Conservation (phyloP, 2,113 vertebrate species). For the Rhodinocichla rosea region DNA sequence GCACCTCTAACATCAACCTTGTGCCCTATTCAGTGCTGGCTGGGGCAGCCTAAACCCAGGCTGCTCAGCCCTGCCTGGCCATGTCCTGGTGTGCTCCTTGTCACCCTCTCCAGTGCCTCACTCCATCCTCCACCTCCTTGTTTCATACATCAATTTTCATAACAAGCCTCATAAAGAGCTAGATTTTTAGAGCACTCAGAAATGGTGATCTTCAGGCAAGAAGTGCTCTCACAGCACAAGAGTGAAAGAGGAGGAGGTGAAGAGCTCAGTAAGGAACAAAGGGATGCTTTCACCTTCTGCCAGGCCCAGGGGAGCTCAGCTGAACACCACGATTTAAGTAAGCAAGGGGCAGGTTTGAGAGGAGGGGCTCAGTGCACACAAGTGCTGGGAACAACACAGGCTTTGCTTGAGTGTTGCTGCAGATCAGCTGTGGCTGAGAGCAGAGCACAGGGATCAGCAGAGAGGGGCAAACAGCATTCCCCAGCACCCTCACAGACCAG, state of each 20-base stretch:
- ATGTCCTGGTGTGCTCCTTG: background rate
- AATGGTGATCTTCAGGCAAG: slow-evolving; percentile 48
- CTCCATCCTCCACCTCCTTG: background rate
- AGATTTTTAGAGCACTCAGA: slow-evolving; percentile 20
- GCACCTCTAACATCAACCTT: background rate
- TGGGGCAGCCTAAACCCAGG: background rate
- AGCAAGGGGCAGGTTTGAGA: background rate
- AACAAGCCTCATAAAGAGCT: slow-evolving; percentile 44
- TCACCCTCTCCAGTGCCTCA: background rate
- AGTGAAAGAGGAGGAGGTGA: background rate
- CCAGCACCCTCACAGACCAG: accelerated
- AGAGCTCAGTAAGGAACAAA: background rate
- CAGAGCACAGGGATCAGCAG: accelerated
- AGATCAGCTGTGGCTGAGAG: background rate
- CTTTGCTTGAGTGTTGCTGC: background rate
- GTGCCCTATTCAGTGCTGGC: background rate
- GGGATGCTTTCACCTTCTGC: background rate
- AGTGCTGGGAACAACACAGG: background rate
- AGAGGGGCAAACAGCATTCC: background rate
- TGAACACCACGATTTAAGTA: background rate
- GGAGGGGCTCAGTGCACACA: background rate
- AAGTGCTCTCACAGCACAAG: slow-evolving; percentile 27
- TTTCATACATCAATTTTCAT: slow-evolving; percentile 43
- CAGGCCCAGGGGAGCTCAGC: background rate
- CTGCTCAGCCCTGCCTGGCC: background rate